Evolutionary conservation across 2,888 invertebrate genomes (phyloP), one percentile per base, ranked within the genome.

Genomic region (Podotricha telesiphe): DNA sequence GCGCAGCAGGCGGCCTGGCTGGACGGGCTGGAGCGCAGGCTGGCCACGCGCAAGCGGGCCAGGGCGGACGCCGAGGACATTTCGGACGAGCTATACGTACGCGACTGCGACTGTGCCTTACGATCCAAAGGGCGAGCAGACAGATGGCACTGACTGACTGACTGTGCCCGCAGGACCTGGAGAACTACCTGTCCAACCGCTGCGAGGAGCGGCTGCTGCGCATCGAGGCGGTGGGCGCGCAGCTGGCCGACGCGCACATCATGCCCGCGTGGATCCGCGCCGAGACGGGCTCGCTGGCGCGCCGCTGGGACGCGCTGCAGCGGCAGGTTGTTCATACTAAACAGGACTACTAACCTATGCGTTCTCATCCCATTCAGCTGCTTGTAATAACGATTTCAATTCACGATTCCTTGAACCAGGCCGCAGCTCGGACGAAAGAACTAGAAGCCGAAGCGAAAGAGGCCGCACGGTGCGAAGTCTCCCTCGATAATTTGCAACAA

Each of bases 11-110:
- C 74, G 61, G 96, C 96, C 17, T 97, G 97, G 95, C 93, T 97
- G 79, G 96, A 96, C 83, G 95, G 96, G 74, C 91, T 98, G 78
- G 96, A 96, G 83, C 96, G 96, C 68, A 95, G 96, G 73, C 93
- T 98, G 77, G 95, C 96, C 75, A 91, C 95, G 76, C 95, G 95
- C 51, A 95, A 95, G 2, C 94, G 95, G 78, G 94, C 93, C 82
- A 95, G 95, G 71, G 96, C 96, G 42, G 98, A 98, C 91, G 97
- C 98, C 1, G 98, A 98, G 91, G 98, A 98, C 90, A 96, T 98
- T 75, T 96, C 97, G 45, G 98, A 98, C 83, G 96, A 97, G 82
- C 94, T 98, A 51, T 97, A 97, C 77, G 89, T 88, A 55, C 77
- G 85, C 1, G 37, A 8, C 37, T n/a, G n/a, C n/a, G n/a, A n/a